Evolutionary conservation across 1,140 invertebrate species (phyloP).

Genomic region (Drosophila rhopaloa): DNA sequence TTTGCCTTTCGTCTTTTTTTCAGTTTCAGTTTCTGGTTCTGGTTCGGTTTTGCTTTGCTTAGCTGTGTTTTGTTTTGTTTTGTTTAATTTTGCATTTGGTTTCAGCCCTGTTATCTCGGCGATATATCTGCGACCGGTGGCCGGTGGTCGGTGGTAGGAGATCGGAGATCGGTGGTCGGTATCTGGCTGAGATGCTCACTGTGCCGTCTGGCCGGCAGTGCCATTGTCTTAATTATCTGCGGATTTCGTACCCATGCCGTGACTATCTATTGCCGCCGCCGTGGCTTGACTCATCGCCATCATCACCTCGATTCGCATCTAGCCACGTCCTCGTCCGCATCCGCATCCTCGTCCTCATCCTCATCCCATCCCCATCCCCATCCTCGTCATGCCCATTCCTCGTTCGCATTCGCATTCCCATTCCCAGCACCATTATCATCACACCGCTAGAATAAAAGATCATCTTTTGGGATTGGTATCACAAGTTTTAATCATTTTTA

Average conservation of each 20-base stretch:
- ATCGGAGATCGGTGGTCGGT: neutral
- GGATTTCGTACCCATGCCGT: conserved; percentile 58
- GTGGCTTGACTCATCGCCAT: conserved; percentile 55
- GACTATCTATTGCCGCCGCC: conserved; percentile 64
- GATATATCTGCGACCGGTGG: conserved; percentile 21
- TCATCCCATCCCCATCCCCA: conserved; percentile 3
- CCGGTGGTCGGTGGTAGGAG: conserved; percentile 4
- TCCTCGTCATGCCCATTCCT: conserved; percentile 6
- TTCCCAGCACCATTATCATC: conserved; percentile 16
- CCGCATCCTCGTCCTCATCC: conserved; percentile 1
- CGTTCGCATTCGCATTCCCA: conserved; percentile 25
- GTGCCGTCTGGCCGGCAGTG: conserved; percentile 16
- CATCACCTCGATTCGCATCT: conserved; percentile 56
- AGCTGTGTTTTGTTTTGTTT: neutral
- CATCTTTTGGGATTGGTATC: too few relatives aligned
- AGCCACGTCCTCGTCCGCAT: conserved; percentile 8
- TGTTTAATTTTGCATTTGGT: neutral
- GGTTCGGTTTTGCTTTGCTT: neutral
- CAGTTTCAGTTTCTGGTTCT: conserved; percentile 1
- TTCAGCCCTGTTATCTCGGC: conserved; percentile 26
- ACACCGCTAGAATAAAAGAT: conserved; percentile 5
- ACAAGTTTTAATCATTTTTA: too few relatives aligned
- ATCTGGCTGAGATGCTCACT: conserved; percentile 14
- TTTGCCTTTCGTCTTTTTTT: neutral
- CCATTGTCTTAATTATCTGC: conserved; percentile 77